Percentiles rank a stretch among this genome's conserved stretches.
These are phyloP conservation scores for Pteruthius melanotis DNA, from an alignment of 2,113 vertebrate species.

Conservation along the genomic window DNA sequence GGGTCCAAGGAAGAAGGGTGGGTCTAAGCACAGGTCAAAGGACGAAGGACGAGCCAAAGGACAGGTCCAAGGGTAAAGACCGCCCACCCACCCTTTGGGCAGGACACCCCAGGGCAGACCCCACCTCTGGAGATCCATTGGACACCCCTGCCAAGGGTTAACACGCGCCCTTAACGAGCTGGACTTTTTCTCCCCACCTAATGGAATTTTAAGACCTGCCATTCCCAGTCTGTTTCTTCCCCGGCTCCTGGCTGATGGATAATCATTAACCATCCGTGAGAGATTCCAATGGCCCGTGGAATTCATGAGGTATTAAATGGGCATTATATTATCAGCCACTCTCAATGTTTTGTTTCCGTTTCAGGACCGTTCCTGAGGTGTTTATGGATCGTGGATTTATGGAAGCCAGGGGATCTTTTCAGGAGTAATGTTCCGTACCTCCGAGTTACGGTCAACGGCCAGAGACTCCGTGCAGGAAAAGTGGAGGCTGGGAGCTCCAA, in stretches of 20 bases:
- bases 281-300: slow-evolving; percentile 25
- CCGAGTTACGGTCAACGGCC: background rate
- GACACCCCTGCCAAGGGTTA: background rate
- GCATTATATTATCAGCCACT: slow-evolving; percentile 8
- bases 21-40: background rate
- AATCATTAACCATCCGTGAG: slow-evolving; percentile 43
- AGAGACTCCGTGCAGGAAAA: background rate
- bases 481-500: background rate
- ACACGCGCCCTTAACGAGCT: fast-evolving
- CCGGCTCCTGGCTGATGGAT: slow-evolving; percentile 9
- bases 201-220: background rate
- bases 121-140: background rate
- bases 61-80: background rate
- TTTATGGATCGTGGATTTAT: slow-evolving; percentile 52
- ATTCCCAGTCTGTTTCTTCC: background rate
- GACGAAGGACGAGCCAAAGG: background rate
- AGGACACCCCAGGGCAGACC: background rate
- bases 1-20: background rate
- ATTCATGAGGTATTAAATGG: slow-evolving; percentile 31
- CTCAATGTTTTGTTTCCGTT: slow-evolving; percentile 13
- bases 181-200: background rate
- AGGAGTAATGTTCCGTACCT: slow-evolving; percentile 46
- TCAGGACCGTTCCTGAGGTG: slow-evolving; percentile 1
- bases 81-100: background rate
- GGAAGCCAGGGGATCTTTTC: slow-evolving; percentile 46